Base-by-base conservation (phyloP, 2,888 invertebrate species). In the Phasia obesa region DNA sequence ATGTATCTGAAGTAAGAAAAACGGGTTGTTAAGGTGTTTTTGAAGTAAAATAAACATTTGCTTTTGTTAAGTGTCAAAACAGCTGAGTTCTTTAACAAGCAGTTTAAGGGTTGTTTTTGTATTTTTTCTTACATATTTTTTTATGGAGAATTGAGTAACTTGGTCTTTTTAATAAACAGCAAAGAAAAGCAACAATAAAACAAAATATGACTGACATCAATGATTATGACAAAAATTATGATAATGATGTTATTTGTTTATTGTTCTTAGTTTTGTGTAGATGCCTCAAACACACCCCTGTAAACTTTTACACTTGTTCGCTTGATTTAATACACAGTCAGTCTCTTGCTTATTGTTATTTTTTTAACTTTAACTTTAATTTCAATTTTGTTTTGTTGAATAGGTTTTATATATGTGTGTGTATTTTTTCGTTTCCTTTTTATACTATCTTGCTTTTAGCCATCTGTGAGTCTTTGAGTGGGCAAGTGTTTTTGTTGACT, bases 401-500 rank as follows among this genome's bases (percentile, higher is more conserved):
- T 51, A 47, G 42, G 13, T 4, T 55, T 11, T 44, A 7, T n/a
- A 17, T 31, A 25, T 42, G 27, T 31, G 17, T 59, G 15, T 59
- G 15, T 23, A 25, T 35, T 67, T 60, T 59, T 71, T 31, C 27
- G 65, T 70, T 74, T 77, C 67, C 47, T 47, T 79, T 77, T 47
- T 62, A 19, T 59, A 23, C 6, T 44, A 59, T 67, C 64, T 74
- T 53, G 21, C 55, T 79, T 73, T 77, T 60, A 75, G 75, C 77
- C 81, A 70, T 62, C 77, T 77, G 69, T 55, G 19, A 21, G 59
- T 25, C 51, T 53, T 59, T 47, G 55, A 38, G 73, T 73, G 42
- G 51, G 69, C 44, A 55, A 77, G 55, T 79, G 70, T 79, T 71
- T 71, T 25, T 67, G 60, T 67, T 75, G 82, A 75, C 70, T 78